Evolutionary conservation across 2,888 invertebrate genomes (phyloP).

Genomic region (Tetragonula carbonaria): DNA sequence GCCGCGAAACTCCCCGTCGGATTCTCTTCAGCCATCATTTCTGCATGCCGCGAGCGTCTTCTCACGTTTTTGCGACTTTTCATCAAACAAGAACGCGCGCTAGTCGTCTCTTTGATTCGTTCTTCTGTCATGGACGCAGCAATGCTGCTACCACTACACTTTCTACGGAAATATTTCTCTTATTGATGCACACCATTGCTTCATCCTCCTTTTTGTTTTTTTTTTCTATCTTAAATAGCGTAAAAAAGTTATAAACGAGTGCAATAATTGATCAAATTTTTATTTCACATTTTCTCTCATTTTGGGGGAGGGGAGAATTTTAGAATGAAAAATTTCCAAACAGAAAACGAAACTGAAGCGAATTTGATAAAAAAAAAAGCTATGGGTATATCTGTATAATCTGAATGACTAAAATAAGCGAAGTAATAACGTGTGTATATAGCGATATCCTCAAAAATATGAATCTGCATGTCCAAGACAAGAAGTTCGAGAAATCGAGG

Average conservation of each 20-base stretch:
- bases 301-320: not conserved
- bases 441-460: too few species aligned
- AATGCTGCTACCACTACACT: constrained; percentile 16
- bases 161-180: constrained; percentile 42
- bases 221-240: not conserved
- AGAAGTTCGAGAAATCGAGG: too few species aligned
- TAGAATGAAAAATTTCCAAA: too few species aligned
- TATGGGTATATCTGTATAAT: too few species aligned
- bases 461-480: too few species aligned
- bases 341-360: too few species aligned
- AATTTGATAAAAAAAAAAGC: too few species aligned
- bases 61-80: constrained; percentile 59
- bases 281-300: not conserved
- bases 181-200: not conserved
- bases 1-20: constrained; percentile 14
- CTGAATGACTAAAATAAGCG: too few species aligned
- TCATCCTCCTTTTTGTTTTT: not conserved
- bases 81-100: not conserved
- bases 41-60: constrained; percentile 12
- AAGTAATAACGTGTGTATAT: too few species aligned
- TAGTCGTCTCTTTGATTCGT: constrained; percentile 15
- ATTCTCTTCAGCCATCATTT: too few species aligned
- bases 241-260: too few species aligned
- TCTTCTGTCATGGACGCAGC: not conserved
- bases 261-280: too few species aligned